Evolutionary conservation across 2,113 vertebrate genomes (phyloP).

Genomic region (Sphaerodactylus townsendi): DNA sequence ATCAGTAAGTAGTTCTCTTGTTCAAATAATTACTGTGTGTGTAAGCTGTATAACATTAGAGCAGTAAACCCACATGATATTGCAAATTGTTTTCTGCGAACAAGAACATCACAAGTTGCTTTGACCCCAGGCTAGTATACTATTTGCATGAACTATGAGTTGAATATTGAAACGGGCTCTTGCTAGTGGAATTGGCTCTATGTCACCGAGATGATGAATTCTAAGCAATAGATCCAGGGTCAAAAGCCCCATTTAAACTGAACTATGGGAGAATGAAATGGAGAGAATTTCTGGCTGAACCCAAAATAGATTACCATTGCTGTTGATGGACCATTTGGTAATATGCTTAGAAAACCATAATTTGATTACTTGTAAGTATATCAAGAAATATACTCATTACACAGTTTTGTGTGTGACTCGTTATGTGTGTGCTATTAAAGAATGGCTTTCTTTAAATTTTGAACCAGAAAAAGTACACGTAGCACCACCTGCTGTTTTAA

Average conservation of each 20-base stretch:
- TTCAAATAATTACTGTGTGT: neutral
- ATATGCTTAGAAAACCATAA: constrained; percentile 14
- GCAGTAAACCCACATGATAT: too few relatives aligned
- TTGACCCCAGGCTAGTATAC: too few relatives aligned
- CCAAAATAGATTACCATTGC: neutral
- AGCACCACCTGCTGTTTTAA: constrained; percentile 65
- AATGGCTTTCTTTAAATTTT: neutral
- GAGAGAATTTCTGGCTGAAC: neutral
- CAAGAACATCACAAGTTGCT: neutral
- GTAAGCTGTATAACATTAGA: neutral
- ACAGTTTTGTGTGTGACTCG: constrained; percentile 46
- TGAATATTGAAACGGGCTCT: neutral
- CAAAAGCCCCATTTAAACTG: neutral
- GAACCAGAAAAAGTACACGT: constrained; percentile 20
- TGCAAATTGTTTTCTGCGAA: neutral
- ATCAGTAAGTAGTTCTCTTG: neutral
- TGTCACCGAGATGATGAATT: neutral
- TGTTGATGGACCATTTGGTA: constrained; percentile 18
- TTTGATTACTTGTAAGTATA: constrained; percentile 1
- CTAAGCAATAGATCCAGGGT: neutral
- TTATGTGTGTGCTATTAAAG: neutral
- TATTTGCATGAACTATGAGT: neutral
- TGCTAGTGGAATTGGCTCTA: neutral
- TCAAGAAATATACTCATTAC: constrained; percentile 4
- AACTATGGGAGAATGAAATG: neutral